Base-by-base conservation (phyloP, 2,888 invertebrate species). In the Sialis fuliginosa region DNA sequence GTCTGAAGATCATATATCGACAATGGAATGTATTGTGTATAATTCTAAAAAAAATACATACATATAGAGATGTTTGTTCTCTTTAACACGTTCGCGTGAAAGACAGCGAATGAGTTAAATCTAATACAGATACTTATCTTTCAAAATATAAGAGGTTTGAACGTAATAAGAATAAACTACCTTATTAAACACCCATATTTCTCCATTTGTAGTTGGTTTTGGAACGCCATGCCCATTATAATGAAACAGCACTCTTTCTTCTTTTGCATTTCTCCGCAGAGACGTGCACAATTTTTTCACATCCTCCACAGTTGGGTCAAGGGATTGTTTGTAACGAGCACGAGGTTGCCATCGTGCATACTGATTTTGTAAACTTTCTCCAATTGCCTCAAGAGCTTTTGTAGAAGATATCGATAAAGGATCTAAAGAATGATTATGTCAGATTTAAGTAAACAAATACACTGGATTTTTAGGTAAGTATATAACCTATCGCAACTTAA, bases 161-260 rank as follows among this genome's bases (percentile, higher is more conserved):
- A 35, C 4, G 22, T 7, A 37, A 7, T 37, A 6, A 7, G 22
- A 33, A 34, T 35, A 22, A 6, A 68, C 62, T 62, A 89, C 89
- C 69, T 87, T 80, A 68, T 99, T 98, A 69, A 98, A 98, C 4
- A 99, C 96, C 97, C 97, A 97, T 57, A 97, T 91, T 72, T 99
- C 98, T 6, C 98, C 97, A 68, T 98, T 98, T 12, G 80, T 74
- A 7, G 98, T 98, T 33, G 98, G 98, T 64, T 86, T 87, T 39
- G 98, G 98, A 49, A 99, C 98, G 10, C 98, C 98, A 63, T 98
- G 98, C 0, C 98, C 98, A 66, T 98, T 99, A 66, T 98, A 99
- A 67, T 99, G 98, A 68, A 98, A 98, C 46, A 99, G 69, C 35
- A 98, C 95, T 52, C 98, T 75, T 62, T 98, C 98, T 58, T 97